Percentiles rank a stretch among this genome's conserved stretches.
Evolutionary conservation across 1,140 invertebrate genomes (phyloP).

Genomic region (Drosophila punjabiensis): DNA sequence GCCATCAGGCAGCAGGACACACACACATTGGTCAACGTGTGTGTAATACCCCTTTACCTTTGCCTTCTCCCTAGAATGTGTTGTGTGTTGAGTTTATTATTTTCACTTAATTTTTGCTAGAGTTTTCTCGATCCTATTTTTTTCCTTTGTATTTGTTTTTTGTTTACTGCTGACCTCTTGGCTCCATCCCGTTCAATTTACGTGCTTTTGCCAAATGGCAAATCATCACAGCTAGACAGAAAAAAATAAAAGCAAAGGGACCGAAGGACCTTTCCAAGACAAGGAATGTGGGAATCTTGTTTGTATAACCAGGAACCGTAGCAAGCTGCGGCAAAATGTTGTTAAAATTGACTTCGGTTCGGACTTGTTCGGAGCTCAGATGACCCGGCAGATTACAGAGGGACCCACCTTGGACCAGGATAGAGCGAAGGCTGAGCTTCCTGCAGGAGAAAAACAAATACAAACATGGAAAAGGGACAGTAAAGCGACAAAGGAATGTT

Average conservation of each 20-base stretch:
- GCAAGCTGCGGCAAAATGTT: conserved; percentile 41
- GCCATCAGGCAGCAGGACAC: conserved; percentile 32
- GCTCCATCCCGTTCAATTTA: conserved; percentile 49
- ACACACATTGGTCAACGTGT: conserved; percentile 43
- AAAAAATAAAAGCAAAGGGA: conserved; percentile 18
- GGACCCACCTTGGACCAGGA: not conserved
- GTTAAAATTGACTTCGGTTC: conserved; percentile 67
- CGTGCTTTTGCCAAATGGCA: conserved; percentile 69
- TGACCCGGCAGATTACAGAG: conserved; percentile 40
- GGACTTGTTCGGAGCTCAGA: conserved; percentile 23
- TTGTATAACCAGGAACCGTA: conserved; percentile 30
- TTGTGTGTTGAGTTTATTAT: conserved; percentile 67
- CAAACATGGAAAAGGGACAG: conserved; percentile 17
- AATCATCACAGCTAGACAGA: conserved; percentile 71
- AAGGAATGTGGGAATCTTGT: conserved; percentile 45
- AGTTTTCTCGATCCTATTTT: conserved; percentile 24
- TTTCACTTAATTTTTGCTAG: conserved; percentile 80
- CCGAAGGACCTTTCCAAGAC: conserved; percentile 16
- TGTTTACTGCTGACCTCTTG: conserved; percentile 41
- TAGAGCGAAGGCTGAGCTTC: conserved; percentile 8
- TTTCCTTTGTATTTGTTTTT: conserved; percentile 15
- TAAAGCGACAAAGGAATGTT: conserved; percentile 66
- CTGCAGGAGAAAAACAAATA: conserved; percentile 10
- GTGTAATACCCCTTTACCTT: conserved; percentile 29
- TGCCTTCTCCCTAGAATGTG: not conserved